phyloP scores from a whole-genome alignment of 2,113 vertebrate species.

The Rhinopomastus cyanomelas region DNA sequence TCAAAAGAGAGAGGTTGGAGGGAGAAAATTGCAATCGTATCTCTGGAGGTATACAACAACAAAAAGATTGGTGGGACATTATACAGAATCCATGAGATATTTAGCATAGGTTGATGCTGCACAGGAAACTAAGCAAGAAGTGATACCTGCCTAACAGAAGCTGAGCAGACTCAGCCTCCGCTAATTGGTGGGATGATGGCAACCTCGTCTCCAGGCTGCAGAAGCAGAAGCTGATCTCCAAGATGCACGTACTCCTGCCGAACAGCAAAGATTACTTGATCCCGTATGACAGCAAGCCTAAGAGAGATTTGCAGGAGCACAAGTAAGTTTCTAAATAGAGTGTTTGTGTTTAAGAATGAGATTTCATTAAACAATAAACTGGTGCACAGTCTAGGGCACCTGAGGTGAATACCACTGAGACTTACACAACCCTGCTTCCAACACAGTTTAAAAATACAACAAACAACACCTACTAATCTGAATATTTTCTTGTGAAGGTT shows the following conservation, averaged over 20 bases:
- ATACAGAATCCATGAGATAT: not conserved
- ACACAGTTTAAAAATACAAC: not conserved
- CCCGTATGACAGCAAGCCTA: slow-evolving; percentile 79
- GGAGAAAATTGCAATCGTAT: not conserved
- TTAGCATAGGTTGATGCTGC: not conserved
- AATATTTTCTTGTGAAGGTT: not conserved
- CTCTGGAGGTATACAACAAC: not conserved
- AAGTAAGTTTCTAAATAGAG: not conserved
- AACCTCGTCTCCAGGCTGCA: slow-evolving; percentile 89
- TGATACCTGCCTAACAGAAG: slow-evolving; percentile 31
- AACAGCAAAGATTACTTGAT: slow-evolving; percentile 89
- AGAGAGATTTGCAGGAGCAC: not conserved
- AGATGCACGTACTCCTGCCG: slow-evolving; percentile 88
- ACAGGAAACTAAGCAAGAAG: not conserved
- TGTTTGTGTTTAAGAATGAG: not conserved
- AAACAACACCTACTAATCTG: not conserved
- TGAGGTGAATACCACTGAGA: not conserved
- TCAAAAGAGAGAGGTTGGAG: not conserved
- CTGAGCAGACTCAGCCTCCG: slow-evolving; percentile 79
- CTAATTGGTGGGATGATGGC: slow-evolving; percentile 94
- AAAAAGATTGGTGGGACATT: not conserved
- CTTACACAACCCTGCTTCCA: not conserved
- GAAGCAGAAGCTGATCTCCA: slow-evolving; percentile 80
- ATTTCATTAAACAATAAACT: slow-evolving; percentile 14
- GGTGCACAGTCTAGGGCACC: not conserved